Percentiles rank a stretch among this genome's conserved stretches.
These are phyloP conservation scores for Papilio demoleus DNA, from an alignment of 2,888 invertebrate genomes.

Conservation along the genomic window DNA sequence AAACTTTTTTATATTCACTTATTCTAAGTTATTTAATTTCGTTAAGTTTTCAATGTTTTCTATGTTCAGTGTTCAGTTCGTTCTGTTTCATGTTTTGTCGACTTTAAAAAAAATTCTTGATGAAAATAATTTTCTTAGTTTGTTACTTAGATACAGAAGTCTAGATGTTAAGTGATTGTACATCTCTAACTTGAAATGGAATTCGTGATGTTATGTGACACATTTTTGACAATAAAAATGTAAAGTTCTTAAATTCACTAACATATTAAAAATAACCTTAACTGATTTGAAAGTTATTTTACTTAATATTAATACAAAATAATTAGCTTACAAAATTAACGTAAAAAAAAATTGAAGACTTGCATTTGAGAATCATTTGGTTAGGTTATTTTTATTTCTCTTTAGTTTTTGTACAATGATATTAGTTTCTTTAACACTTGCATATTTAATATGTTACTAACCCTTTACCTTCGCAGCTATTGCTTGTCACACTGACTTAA, in stretches of 20 bases:
- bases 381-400: conserved; percentile 21
- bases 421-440: background rate
- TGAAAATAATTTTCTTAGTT: background rate
- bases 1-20: conserved; percentile 1
- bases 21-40: conserved; percentile 10
- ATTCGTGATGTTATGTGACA: too few species aligned
- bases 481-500: conserved; percentile 23
- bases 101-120: too few species aligned
- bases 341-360: too few species aligned
- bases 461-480: conserved; percentile 32
- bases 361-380: background rate
- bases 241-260: too few species aligned
- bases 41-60: background rate
- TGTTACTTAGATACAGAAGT: background rate
- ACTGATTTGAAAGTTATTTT: background rate
- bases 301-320: background rate
- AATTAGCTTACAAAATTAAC: background rate
- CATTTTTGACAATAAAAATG: too few species aligned
- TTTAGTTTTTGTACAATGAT: conserved; percentile 8
- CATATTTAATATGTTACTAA: conserved; percentile 31
- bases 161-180: background rate
- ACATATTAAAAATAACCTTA: background rate
- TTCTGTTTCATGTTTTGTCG: background rate
- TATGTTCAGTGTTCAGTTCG: background rate
- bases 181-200: background rate